Evolutionary conservation across 2,797 vertebrate species (phyloP).

Genomic region (Mus caroli): DNA sequence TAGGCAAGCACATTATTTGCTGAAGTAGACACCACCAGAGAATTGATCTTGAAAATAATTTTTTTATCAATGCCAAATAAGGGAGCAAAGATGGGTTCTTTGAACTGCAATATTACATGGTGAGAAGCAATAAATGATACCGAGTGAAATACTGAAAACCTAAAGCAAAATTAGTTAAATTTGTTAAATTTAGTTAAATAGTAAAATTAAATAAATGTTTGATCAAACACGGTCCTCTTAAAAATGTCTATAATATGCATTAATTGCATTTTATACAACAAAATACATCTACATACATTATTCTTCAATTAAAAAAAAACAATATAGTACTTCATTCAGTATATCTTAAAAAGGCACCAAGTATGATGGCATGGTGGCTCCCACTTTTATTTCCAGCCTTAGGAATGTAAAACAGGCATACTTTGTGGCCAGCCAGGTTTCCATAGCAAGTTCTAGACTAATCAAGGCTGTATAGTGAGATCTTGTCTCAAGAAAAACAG

Average conservation of each 20-base stretch:
- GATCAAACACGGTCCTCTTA: background rate
- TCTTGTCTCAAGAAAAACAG: background rate
- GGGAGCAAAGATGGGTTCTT: background rate
- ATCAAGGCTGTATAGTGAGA: background rate
- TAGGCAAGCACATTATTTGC: background rate
- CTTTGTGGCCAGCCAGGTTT: background rate
- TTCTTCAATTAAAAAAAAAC: slow-evolving; percentile 17
- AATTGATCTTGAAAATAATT: background rate
- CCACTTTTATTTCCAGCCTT: background rate
- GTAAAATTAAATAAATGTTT: background rate
- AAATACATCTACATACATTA: background rate
- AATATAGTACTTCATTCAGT: background rate
- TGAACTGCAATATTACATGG: background rate
- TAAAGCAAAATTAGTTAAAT: background rate
- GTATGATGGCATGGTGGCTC: background rate
- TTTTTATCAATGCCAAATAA: background rate
- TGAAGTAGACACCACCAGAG: background rate
- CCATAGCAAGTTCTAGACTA: background rate
- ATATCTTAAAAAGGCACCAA: background rate
- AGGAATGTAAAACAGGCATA: background rate
- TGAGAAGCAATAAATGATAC: background rate
- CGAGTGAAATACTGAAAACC: background rate
- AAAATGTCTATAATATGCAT: background rate
- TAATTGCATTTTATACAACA: background rate
- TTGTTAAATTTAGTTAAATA: no score